phyloP scores from a whole-genome alignment of 2,888 invertebrate genomes.

The Drosophila yooni region DNA sequence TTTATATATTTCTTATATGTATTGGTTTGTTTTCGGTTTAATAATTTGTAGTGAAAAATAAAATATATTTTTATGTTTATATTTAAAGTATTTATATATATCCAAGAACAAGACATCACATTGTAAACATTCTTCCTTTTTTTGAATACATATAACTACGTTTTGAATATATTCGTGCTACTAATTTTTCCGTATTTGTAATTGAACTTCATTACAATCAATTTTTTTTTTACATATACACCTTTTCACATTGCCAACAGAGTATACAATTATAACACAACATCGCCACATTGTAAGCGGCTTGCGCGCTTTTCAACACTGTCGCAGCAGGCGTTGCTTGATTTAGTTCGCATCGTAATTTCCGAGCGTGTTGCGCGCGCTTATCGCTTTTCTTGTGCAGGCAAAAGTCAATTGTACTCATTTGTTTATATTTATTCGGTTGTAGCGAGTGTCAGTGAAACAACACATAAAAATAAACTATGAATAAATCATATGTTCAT shows the following conservation, averaged over 20 bases:
- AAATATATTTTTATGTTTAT: no score
- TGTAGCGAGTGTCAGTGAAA: not conserved
- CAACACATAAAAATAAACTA: not conserved
- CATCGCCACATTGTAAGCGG: not conserved
- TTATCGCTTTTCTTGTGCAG: conserved; percentile 4
- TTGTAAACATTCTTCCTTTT: not conserved
- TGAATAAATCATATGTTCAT: not conserved
- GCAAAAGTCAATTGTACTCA: not conserved
- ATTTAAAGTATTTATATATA: no score
- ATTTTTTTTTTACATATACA: not conserved
- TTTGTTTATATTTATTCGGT: not conserved
- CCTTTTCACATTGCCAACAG: not conserved
- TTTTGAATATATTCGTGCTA: not conserved
- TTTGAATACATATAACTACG: not conserved
- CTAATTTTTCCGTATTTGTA: not conserved
- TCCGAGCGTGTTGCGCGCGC: conserved; percentile 13
- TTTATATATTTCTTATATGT: not conserved
- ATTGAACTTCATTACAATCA: no score
- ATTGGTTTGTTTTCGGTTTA: not conserved
- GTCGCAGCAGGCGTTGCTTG: not conserved
- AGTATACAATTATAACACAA: conserved; percentile 8
- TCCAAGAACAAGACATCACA: not conserved
- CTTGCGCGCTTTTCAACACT: conserved; percentile 34
- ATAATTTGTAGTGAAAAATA: not conserved
- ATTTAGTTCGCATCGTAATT: conserved; percentile 13